Conservation (phyloP, 2,113 vertebrate genomes). For the Telmatochromis sp. region DNA sequence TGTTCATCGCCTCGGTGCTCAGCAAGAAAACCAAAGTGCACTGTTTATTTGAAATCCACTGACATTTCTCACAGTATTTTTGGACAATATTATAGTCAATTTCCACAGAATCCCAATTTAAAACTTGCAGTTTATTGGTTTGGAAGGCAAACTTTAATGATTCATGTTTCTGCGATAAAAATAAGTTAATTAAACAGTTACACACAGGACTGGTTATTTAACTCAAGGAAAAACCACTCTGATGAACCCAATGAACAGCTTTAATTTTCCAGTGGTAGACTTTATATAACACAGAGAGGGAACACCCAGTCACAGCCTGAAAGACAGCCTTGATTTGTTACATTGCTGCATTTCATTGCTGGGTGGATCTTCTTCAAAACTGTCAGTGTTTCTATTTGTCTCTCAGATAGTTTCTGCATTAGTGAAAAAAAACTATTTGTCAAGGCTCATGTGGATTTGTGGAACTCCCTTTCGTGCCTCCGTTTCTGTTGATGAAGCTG, state of each 20-base stretch:
- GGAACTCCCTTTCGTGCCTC: not conserved
- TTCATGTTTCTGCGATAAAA: not conserved
- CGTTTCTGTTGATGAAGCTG: conserved; percentile 4
- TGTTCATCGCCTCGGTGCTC: not conserved
- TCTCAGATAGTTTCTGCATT: conserved; percentile 5
- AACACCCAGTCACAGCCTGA: conserved; percentile 33
- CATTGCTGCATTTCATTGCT: not conserved
- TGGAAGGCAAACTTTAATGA: not conserved
- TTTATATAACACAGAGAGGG: conserved; percentile 11
- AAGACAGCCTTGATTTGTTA: conserved; percentile 38
- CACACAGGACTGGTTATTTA: not conserved
- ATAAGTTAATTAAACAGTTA: not conserved
- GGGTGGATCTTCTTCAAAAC: conserved; percentile 16
- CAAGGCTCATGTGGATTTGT: conserved; percentile 14
- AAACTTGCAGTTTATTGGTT: not conserved
- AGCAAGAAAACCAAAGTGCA: not conserved
- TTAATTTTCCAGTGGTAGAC: not conserved
- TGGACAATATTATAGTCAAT: not conserved
- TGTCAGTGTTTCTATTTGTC: not conserved
- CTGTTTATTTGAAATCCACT: not conserved
- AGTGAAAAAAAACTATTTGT: conserved; percentile 12
- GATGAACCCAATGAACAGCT: not conserved
- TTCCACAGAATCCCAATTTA: not conserved
- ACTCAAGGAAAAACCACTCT: conserved; percentile 13
- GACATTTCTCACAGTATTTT: not conserved